phyloP scores from a whole-genome alignment of 2,888 invertebrate genomes.

The Sinodicranocentrus sp. region DNA sequence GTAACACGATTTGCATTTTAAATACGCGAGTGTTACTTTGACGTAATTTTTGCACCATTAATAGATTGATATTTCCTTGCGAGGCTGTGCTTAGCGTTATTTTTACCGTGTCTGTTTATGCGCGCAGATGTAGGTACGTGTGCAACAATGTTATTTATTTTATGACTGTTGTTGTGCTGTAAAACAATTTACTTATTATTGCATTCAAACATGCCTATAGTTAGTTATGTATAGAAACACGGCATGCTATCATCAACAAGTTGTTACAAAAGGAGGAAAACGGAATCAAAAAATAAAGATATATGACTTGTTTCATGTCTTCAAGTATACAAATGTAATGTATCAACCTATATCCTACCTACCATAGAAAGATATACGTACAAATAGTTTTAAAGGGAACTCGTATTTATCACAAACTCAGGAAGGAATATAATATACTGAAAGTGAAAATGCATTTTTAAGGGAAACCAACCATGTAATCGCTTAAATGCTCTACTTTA shows the following conservation, averaged over 20 bases:
- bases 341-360: no score
- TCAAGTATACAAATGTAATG: no score
- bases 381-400: background rate
- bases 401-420: background rate
- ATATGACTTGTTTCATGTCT: background rate
- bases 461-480: slow-evolving; percentile 28
- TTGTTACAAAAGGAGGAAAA: slow-evolving; percentile 10
- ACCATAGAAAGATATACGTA: no score
- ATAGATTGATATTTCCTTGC: slow-evolving; percentile 18
- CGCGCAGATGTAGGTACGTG: background rate
- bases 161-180: slow-evolving; percentile 5
- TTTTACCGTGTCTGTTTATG: background rate
- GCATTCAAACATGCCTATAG: background rate
- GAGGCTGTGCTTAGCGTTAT: background rate
- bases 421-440: background rate
- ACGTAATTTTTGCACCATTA: background rate
- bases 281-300: background rate
- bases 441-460: slow-evolving; percentile 21
- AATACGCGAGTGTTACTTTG: background rate
- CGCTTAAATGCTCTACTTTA: slow-evolving; percentile 21
- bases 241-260: background rate
- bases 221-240: no score
- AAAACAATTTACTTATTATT: slow-evolving; percentile 24
- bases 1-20: slow-evolving; percentile 19
- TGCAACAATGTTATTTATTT: no score